Conservation (phyloP, 2,113 vertebrate species). For the Nycticryphes semicollaris region DNA sequence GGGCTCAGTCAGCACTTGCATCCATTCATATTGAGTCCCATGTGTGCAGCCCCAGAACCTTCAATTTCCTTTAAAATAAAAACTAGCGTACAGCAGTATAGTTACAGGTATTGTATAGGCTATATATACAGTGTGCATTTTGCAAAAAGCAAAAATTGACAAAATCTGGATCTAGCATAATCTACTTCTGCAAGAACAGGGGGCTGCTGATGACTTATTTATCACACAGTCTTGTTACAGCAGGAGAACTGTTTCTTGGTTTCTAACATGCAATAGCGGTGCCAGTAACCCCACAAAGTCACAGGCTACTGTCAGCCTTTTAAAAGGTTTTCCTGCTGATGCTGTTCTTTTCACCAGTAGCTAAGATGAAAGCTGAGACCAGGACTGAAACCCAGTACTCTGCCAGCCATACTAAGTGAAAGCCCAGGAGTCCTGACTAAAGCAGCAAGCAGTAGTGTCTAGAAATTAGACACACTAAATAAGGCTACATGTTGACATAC, state of each 20-base stretch:
- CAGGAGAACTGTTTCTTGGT: neutral
- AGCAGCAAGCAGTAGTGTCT: neutral
- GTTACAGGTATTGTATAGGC: fast-evolving
- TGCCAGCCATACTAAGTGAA: neutral
- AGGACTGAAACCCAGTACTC: neutral
- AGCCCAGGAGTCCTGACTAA: neutral
- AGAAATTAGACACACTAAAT: neutral
- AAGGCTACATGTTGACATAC: neutral
- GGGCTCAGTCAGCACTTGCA: neutral
- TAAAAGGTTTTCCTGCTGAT: neutral
- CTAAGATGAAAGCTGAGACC: neutral
- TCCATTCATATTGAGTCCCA: neutral
- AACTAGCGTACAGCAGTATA: fast-evolving
- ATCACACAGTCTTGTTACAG: neutral
- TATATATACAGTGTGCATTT: fast-evolving
- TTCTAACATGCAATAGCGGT: fast-evolving
- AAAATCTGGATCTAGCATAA: neutral
- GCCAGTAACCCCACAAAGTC: neutral
- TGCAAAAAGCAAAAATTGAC: neutral
- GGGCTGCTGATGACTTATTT: fast-evolving
- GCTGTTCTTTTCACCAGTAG: neutral
- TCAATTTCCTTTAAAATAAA: neutral
- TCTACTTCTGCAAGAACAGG: neutral
- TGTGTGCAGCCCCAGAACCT: neutral
- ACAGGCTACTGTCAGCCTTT: neutral